phyloP scores from a whole-genome alignment of 2,113 vertebrate genomes.

The Grammomys surdaster region DNA sequence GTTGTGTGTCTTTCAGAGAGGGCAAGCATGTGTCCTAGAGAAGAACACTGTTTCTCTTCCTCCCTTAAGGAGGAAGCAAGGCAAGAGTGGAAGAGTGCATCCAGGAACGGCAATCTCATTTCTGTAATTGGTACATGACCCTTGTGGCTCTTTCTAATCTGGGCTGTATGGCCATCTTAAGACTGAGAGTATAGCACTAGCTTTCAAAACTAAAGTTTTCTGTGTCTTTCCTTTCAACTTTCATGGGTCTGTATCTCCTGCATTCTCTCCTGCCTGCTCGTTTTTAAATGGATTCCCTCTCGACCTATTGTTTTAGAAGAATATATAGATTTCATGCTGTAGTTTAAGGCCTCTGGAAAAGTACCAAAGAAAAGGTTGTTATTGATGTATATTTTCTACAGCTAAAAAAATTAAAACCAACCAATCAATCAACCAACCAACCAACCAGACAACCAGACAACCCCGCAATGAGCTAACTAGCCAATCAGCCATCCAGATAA shows the following conservation, averaged over 20 bases:
- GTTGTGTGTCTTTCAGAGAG: background rate
- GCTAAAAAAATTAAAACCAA: background rate
- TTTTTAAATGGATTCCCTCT: conserved; percentile 15
- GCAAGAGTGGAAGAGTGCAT: background rate
- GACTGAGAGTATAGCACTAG: background rate
- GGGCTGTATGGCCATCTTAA: background rate
- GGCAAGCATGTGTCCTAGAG: background rate
- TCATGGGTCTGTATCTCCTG: background rate
- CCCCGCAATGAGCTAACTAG: background rate
- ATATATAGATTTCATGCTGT: background rate
- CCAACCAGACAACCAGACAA: background rate
- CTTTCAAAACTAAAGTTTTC: background rate
- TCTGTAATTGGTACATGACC: background rate
- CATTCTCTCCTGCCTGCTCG: conserved; percentile 5
- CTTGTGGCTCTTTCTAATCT: background rate
- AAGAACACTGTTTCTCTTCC: background rate
- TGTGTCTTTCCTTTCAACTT: conserved; percentile 14
- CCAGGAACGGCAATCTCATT: background rate
- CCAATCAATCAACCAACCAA: background rate
- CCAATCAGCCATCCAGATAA: background rate
- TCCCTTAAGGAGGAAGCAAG: background rate
- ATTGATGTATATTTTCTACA: background rate
- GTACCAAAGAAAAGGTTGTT: conserved; percentile 10
- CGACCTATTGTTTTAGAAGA: background rate
- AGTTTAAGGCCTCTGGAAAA: conserved; percentile 16